Evolutionary conservation across 2,888 invertebrate genomes (phyloP).

Genomic region (Sinotaia quadrata): DNA sequence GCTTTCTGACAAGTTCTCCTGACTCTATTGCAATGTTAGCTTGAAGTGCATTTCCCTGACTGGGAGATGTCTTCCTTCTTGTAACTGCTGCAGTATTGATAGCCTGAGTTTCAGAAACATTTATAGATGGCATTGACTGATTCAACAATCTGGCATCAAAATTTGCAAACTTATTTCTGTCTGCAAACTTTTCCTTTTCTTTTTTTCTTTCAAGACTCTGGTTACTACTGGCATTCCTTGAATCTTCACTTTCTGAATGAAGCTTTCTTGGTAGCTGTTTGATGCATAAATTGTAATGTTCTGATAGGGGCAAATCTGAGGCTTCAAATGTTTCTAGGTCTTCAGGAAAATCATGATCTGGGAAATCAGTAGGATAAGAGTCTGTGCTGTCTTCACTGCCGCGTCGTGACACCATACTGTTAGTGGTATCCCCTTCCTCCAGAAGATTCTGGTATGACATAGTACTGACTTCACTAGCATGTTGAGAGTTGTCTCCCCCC

Average conservation of each 20-base stretch:
- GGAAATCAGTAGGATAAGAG: conserved; percentile 58
- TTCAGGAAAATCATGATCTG: conserved; percentile 52
- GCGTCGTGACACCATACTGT: conserved; percentile 50
- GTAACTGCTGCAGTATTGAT: conserved; percentile 14
- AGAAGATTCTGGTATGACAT: conserved; percentile 67
- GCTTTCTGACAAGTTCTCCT: conserved; percentile 50
- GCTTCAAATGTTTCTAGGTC: conserved; percentile 48
- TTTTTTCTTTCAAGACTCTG: conserved; percentile 9
- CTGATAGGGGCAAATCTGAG: conserved; percentile 42
- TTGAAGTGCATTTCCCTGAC: not conserved
- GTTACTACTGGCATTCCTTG: not conserved
- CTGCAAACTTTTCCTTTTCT: conserved; percentile 4
- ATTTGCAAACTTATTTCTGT: conserved; percentile 1
- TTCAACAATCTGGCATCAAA: conserved; percentile 27
- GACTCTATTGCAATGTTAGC: not conserved
- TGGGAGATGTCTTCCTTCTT: conserved; percentile 22
- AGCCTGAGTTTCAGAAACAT: conserved; percentile 5
- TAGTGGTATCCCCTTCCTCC: conserved; percentile 55
- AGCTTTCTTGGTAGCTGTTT: conserved; percentile 3
- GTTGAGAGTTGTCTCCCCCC: conserved; percentile 67
- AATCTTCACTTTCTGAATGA: conserved; percentile 9
- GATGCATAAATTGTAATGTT: conserved; percentile 31
- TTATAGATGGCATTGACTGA: conserved; percentile 15
- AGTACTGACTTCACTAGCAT: conserved; percentile 69
- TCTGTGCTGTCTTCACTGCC: conserved; percentile 66